Evolutionary conservation across 2,797 vertebrate genomes (phyloP).

Genomic region (Leptodactylus fallax): DNA sequence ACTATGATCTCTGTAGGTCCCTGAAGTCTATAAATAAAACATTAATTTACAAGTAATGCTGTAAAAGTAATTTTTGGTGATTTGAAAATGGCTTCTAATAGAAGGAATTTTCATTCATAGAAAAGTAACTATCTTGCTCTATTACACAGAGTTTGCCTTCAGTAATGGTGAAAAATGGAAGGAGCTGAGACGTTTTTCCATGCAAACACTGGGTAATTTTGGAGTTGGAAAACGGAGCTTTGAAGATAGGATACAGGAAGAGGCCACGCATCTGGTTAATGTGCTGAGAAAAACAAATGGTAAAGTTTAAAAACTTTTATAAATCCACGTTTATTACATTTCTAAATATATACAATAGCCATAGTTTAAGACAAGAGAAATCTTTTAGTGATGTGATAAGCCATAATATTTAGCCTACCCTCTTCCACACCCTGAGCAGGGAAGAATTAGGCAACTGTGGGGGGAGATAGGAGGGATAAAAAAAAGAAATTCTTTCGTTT

Average conservation of each 20-base stretch:
- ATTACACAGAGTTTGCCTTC: conserved; percentile 1
- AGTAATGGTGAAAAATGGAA: conserved; percentile 66
- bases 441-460: too few species aligned
- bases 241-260: conserved; percentile 31
- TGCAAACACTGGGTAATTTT: conserved; percentile 62
- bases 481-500: too few species aligned
- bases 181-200: conserved; percentile 68
- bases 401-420: too few species aligned
- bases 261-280: background rate
- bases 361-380: too few species aligned
- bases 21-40: background rate
- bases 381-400: too few species aligned
- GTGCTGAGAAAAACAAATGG: conserved; percentile 64
- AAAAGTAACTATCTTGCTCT: background rate
- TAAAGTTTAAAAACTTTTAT: too few species aligned
- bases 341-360: too few species aligned
- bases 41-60: too few species aligned
- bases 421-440: too few species aligned
- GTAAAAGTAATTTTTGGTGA: background rate
- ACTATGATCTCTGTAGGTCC: background rate
- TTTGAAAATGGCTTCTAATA: background rate
- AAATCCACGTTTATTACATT: too few species aligned
- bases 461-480: too few species aligned
- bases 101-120: background rate
- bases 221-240: conserved; percentile 45